phyloP scores from a whole-genome alignment of 2,888 invertebrate species.

The Apamea monoglypha region DNA sequence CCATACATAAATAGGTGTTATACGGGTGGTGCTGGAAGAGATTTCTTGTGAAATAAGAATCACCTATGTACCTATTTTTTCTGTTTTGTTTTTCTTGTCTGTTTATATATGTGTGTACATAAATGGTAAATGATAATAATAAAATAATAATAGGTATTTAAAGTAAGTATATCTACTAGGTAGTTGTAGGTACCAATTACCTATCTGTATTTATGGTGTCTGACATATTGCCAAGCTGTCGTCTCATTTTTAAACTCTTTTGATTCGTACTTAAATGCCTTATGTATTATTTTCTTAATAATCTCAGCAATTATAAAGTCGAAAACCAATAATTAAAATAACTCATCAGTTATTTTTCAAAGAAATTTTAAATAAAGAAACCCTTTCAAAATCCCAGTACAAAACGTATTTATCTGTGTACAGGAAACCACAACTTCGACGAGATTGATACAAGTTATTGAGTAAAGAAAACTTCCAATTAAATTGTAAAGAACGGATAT shows the following conservation, averaged over 20 bases:
- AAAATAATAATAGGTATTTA: no score
- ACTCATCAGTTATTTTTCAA: constrained; percentile 7
- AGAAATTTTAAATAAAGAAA: constrained; percentile 34
- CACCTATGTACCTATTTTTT: no score
- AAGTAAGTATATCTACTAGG: background rate
- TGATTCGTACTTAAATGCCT: constrained; percentile 1
- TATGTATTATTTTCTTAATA: background rate
- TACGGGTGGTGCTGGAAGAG: no score
- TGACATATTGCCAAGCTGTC: constrained; percentile 5
- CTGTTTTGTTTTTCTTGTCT: no score
- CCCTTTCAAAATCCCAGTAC: constrained; percentile 49
- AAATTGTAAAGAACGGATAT: constrained; percentile 75
- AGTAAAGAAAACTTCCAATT: constrained; percentile 75
- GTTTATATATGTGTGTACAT: no score
- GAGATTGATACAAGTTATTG: constrained; percentile 80
- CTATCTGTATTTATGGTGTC: background rate
- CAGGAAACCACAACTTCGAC: constrained; percentile 77
- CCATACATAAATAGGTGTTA: background rate
- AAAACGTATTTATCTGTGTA: constrained; percentile 56
- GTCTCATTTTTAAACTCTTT: background rate
- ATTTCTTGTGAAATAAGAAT: no score
- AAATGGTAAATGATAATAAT: no score
- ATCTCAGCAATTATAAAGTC: constrained; percentile 12
- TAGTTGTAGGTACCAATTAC: no score
- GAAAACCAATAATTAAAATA: constrained; percentile 19